Evolutionary conservation across 2,888 invertebrate genomes (phyloP).

Genomic region (Bursaphelenchus okinawaensis): DNA sequence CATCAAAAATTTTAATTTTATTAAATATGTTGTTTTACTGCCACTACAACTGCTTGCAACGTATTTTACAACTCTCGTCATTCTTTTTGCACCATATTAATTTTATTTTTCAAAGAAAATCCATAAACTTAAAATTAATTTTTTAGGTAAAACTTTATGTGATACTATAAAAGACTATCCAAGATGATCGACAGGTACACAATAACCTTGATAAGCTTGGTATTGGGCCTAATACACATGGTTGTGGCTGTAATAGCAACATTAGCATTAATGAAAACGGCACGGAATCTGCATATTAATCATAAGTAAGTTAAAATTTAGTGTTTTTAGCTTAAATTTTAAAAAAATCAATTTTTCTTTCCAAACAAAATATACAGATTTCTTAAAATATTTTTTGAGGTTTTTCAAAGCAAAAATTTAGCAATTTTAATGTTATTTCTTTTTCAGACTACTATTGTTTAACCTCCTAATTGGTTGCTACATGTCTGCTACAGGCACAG

Average conservation of each 20-base stretch:
- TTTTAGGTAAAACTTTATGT: too few relatives aligned
- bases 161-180: too few relatives aligned
- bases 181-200: neutral
- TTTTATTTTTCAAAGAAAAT: too few relatives aligned
- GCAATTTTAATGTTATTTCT: neutral
- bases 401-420: neutral
- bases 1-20: too few relatives aligned
- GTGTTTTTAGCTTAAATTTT: too few relatives aligned
- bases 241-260: neutral
- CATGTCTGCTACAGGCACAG: conserved; percentile 6
- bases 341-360: neutral
- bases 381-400: too few relatives aligned
- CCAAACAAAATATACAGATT: too few relatives aligned
- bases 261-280: neutral
- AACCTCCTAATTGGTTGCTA: conserved; percentile 4
- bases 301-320: conserved; percentile 8
- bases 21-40: too few relatives aligned
- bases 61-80: too few relatives aligned
- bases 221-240: neutral
- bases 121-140: too few relatives aligned
- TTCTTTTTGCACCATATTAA: too few relatives aligned
- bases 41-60: too few relatives aligned
- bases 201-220: conserved; percentile 1
- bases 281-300: conserved; percentile 1
- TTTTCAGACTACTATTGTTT: neutral